These are phyloP conservation scores for Eupleurogrammus muticus DNA, from an alignment of 2,797 vertebrate genomes.

Conservation along the genomic window DNA sequence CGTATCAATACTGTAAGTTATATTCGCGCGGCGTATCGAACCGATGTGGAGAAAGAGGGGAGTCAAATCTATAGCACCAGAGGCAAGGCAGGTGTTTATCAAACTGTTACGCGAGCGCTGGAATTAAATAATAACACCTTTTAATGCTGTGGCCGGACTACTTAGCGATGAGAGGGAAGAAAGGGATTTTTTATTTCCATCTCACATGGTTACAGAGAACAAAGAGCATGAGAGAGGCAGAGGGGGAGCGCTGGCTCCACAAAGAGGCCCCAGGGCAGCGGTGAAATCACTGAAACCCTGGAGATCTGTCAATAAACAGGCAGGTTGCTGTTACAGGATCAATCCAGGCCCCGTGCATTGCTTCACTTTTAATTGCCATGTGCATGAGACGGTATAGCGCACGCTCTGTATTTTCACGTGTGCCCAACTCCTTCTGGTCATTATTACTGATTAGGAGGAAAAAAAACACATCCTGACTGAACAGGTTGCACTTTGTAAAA, in stretches of 20 bases:
- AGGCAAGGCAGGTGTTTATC: conserved; percentile 45
- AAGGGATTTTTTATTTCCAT: conserved; percentile 1
- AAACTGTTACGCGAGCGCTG: conserved; percentile 32
- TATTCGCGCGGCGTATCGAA: conserved; percentile 22
- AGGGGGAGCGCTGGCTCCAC: conserved; percentile 34
- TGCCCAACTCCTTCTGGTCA: conserved; percentile 42
- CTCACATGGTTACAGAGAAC: conserved; percentile 53
- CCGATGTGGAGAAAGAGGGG: conserved; percentile 24
- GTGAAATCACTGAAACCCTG: conserved; percentile 61
- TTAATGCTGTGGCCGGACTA: conserved; percentile 41
- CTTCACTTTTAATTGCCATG: conserved; percentile 77
- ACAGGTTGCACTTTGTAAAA: conserved; percentile 15
- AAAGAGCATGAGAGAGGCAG: conserved; percentile 31
- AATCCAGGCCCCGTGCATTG: conserved; percentile 68
- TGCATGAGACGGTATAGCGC: conserved; percentile 51
- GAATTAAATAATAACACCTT: conserved; percentile 56
- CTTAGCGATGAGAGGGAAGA: conserved; percentile 64
- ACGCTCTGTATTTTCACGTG: conserved; percentile 24
- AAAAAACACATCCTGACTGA: background rate
- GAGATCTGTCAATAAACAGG: conserved; percentile 80
- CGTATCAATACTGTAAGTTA: conserved; percentile 17
- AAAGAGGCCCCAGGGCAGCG: conserved; percentile 68
- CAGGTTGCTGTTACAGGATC: conserved; percentile 76
- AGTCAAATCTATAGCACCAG: conserved; percentile 20
- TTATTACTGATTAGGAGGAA: no score